Evolutionary conservation across 1,140 invertebrate species (phyloP).

Genomic region (Delia radicum): DNA sequence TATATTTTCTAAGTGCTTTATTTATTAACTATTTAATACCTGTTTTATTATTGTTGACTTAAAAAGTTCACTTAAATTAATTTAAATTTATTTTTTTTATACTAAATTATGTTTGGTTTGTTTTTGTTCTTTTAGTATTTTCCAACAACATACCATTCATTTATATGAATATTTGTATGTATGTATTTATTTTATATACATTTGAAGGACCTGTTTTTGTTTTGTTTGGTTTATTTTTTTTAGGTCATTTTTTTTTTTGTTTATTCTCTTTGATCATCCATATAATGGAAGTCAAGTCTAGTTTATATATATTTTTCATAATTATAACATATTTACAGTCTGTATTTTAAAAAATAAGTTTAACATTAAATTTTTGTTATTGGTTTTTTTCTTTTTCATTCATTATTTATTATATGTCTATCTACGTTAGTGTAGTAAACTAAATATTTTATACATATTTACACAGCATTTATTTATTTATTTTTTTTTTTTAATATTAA

Average conservation of each 20-base stretch:
- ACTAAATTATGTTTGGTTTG: background rate
- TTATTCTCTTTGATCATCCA: background rate
- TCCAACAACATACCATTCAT: background rate
- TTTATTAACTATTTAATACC: constrained; percentile 11
- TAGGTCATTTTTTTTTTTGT: background rate
- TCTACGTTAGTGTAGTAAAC: background rate
- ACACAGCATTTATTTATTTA: no score
- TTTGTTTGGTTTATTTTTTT: background rate
- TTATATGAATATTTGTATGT: background rate
- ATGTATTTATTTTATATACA: background rate
- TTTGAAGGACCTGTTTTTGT: background rate
- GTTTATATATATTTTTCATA: background rate
- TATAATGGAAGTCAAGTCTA: constrained; percentile 10
- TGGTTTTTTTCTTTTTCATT: background rate
- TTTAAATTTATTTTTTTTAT: background rate
- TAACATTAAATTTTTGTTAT: background rate
- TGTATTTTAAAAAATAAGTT: background rate
- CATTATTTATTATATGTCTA: constrained; percentile 2
- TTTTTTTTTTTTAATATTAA: no score
- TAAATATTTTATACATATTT: background rate
- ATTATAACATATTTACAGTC: constrained; percentile 16
- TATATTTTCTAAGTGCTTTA: constrained; percentile 6
- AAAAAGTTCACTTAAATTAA: constrained; percentile 11
- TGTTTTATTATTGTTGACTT: constrained; percentile 20
- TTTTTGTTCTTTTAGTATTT: background rate